Conservation (phyloP, 2,113 vertebrate species). For the Tichodroma muraria region DNA sequence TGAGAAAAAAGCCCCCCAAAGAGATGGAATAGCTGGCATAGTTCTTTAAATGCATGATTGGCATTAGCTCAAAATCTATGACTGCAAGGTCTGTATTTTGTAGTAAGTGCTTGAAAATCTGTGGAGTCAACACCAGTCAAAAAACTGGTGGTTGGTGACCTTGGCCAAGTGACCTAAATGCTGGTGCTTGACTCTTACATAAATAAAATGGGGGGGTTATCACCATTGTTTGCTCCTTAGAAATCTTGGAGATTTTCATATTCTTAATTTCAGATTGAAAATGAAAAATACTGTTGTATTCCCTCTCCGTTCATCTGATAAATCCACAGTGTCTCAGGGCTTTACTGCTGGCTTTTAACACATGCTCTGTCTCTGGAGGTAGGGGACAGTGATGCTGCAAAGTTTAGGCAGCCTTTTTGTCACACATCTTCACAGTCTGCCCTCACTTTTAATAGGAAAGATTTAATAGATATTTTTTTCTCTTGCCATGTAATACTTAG, state of each 20-base stretch:
- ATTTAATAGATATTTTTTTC: background rate
- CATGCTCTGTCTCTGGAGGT: accelerated
- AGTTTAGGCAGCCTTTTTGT: background rate
- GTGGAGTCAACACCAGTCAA: background rate
- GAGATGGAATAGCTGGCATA: background rate
- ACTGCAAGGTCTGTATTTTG: background rate
- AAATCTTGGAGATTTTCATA: background rate
- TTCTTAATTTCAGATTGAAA: background rate
- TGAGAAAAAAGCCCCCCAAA: background rate
- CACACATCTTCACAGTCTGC: background rate
- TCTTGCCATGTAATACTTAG: background rate
- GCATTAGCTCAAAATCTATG: background rate
- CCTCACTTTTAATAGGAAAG: background rate
- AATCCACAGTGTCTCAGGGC: background rate
- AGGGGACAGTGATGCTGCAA: background rate
- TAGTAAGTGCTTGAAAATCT: background rate
- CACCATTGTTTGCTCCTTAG: background rate
- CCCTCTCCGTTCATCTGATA: background rate
- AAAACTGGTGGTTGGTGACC: background rate
- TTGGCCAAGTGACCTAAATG: background rate
- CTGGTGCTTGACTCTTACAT: background rate
- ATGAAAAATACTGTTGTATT: background rate
- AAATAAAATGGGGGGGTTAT: background rate
- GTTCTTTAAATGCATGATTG: background rate
- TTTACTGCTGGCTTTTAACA: background rate